These are phyloP conservation scores for Cantharis rustica DNA, from an alignment of 2,888 invertebrate species.

Conservation along the genomic window DNA sequence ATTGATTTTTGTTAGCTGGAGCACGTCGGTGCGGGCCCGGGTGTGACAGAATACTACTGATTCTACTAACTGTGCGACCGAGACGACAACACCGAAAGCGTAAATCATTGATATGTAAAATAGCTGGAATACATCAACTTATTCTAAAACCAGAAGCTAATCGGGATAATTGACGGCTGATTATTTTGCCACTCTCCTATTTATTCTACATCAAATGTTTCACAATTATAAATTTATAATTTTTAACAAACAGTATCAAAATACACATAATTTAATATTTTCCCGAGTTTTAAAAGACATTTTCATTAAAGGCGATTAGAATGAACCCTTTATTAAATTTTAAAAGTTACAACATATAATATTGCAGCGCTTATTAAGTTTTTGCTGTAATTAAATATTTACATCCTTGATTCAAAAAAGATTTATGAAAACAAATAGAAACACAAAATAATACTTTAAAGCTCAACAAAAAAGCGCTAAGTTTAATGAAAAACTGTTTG, in stretches of 20 bases:
- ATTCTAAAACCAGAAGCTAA: slow-evolving; percentile 25
- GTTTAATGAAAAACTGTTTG: not conserved
- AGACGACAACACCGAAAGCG: slow-evolving; percentile 27
- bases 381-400: not conserved
- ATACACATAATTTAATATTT: not conserved
- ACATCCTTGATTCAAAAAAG: not conserved
- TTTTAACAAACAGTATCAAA: not conserved
- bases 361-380: not conserved
- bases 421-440: not conserved
- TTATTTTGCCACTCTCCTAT: slow-evolving; percentile 5
- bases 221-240: not conserved
- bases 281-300: not conserved
- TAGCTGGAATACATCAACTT: slow-evolving; percentile 26
- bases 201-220: slow-evolving; percentile 2
- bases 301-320: not conserved
- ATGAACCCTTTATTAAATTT: not conserved
- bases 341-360: not conserved
- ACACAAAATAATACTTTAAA: not conserved
- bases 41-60: slow-evolving; percentile 33
- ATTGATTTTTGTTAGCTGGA: slow-evolving; percentile 49
- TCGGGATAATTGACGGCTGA: slow-evolving; percentile 15
- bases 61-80: slow-evolving; percentile 23
- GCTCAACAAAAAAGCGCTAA: not conserved
- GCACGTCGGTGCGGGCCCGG: slow-evolving; percentile 43
- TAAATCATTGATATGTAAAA: slow-evolving; percentile 31